Conservation (phyloP, 2,113 vertebrate species). For the Otus sunia region DNA sequence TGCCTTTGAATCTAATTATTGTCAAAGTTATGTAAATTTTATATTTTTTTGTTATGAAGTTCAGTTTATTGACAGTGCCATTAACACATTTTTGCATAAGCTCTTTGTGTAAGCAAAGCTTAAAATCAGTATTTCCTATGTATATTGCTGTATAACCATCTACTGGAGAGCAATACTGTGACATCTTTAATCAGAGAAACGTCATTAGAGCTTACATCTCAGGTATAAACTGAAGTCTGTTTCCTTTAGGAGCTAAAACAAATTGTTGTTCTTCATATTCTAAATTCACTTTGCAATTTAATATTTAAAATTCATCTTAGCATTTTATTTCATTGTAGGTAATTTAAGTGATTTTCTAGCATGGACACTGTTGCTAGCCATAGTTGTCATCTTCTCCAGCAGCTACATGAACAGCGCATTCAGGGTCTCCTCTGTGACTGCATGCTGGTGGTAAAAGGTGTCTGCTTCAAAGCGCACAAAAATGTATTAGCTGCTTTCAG, state of each 20-base stretch:
- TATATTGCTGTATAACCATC: not conserved
- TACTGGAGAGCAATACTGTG: not conserved
- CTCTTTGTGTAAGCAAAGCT: not conserved
- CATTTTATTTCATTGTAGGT: slow-evolving; percentile 30
- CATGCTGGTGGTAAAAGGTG: slow-evolving; percentile 94
- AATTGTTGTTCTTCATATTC: not conserved
- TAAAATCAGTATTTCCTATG: not conserved
- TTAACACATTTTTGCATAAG: not conserved
- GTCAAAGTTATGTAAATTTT: not conserved
- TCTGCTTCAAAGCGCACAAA: slow-evolving; percentile 98
- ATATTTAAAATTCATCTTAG: not conserved
- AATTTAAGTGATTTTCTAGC: slow-evolving; percentile 53
- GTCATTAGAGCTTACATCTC: not conserved
- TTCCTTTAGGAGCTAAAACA: not conserved
- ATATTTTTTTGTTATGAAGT: not conserved
- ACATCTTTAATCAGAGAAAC: not conserved
- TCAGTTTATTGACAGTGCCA: not conserved
- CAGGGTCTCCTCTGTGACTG: slow-evolving; percentile 97
- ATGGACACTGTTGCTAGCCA: slow-evolving; percentile 91
- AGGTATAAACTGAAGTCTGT: not conserved
- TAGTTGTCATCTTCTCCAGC: slow-evolving; percentile 95
- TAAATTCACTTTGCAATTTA: not conserved
- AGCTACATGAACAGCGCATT: slow-evolving; percentile 95
- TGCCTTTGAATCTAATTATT: not conserved
- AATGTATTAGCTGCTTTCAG: slow-evolving; percentile 97